These are phyloP conservation scores for Ctenopoma multispine DNA, from an alignment of 2,797 vertebrate species.

Conservation along the genomic window DNA sequence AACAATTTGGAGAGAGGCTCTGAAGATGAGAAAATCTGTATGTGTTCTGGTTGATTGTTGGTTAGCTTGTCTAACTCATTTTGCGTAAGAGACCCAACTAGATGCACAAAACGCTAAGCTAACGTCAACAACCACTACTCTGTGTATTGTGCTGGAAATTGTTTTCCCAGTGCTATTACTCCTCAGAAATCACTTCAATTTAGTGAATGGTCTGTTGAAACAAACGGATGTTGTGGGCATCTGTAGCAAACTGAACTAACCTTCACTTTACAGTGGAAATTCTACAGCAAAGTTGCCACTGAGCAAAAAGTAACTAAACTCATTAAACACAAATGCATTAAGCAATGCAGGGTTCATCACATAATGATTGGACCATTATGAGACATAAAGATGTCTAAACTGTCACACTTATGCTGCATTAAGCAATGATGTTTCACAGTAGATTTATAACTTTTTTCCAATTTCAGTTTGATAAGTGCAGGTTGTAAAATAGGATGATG, in stretches of 20 bases:
- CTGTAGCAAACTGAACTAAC: background rate
- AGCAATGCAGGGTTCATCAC: background rate
- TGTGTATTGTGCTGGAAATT: conserved; percentile 24
- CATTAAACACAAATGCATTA: background rate
- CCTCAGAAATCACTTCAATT: conserved; percentile 9
- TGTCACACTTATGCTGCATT: background rate
- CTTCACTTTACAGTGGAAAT: no score
- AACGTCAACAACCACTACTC: conserved; percentile 25
- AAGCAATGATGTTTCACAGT: background rate
- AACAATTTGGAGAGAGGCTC: background rate
- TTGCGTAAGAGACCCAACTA: conserved; percentile 8
- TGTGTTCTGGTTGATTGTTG: background rate
- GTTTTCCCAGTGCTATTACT: conserved; percentile 2
- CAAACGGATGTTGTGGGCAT: background rate
- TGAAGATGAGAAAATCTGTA: conserved; percentile 5
- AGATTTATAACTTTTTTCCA: background rate
- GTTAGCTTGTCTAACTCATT: background rate
- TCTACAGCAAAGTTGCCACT: background rate
- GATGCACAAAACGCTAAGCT: background rate
- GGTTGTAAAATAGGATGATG: background rate
- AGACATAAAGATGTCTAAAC: background rate
- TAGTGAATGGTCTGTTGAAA: conserved; percentile 2
- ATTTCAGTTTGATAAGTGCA: background rate
- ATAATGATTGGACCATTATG: background rate
- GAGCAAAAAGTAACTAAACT: background rate